These are phyloP conservation scores for Galaxea fascicularis DNA, from an alignment of 92 coral and sea anemone species.

Conservation along the genomic window DNA sequence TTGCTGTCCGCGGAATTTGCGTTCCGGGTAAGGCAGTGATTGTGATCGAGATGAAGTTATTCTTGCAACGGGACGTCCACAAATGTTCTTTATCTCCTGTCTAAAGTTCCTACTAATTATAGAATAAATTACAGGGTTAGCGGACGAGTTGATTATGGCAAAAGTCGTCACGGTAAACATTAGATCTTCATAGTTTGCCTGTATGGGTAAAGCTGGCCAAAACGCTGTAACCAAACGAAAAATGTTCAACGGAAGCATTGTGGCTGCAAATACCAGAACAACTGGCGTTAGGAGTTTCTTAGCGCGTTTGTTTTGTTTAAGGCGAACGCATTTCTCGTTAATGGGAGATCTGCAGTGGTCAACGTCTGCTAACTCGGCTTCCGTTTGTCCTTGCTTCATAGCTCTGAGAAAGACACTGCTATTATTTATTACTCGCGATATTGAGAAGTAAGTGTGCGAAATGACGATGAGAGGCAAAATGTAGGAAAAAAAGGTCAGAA, in stretches of 20 bases:
- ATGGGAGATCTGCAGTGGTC: no score
- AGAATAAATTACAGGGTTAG: conserved; percentile 14
- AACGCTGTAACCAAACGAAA: neutral
- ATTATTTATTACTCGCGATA: neutral
- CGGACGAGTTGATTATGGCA: neutral
- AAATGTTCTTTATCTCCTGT: neutral
- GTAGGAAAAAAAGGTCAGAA: conserved; percentile 32
- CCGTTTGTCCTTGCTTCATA: neutral
- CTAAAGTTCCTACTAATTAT: neutral
- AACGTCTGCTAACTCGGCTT: no score
- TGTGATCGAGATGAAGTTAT: no score
- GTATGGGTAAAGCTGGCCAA: neutral
- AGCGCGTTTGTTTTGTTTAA: conserved; percentile 25
- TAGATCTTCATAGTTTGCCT: neutral
- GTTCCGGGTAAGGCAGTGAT: no score
- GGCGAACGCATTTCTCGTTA: conserved; percentile 9
- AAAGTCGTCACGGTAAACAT: neutral
- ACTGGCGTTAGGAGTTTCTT: conserved; percentile 23
- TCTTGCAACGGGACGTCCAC: neutral
- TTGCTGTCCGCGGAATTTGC: no score
- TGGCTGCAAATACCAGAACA: neutral
- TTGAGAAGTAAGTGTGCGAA: neutral
- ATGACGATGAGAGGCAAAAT: conserved; percentile 9
- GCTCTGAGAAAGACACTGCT: neutral
- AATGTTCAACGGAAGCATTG: conserved; percentile 13